A percentile compares a stretch with the other conserved stretches of the same genome.
These are phyloP conservation scores for Aleiodes alternator DNA, from an alignment of 2,888 invertebrate species.

Conservation along the genomic window DNA sequence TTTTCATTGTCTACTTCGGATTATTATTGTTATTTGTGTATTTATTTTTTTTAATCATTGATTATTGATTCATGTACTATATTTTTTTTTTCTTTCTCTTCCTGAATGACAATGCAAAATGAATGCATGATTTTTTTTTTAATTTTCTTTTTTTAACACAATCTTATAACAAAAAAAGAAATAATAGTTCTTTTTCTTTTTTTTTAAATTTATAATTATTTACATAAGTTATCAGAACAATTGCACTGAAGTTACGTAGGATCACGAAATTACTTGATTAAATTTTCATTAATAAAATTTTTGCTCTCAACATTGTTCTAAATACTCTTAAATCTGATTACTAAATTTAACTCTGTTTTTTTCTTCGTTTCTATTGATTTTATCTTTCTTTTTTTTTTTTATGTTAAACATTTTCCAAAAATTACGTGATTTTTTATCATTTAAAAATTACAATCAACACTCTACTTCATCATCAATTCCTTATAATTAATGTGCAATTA, in stretches of 20 bases:
- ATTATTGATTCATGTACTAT: constrained; percentile 50
- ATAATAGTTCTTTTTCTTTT: neutral
- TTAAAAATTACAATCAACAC: constrained; percentile 38
- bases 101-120: too few species aligned
- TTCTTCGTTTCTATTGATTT: constrained; percentile 45
- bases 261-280: constrained; percentile 11
- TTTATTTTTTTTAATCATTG: constrained; percentile 6
- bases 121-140: neutral
- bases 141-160: neutral
- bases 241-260: constrained; percentile 22
- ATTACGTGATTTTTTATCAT: constrained; percentile 22
- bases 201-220: constrained; percentile 13
- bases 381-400: constrained; percentile 32
- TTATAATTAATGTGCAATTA: constrained; percentile 31
- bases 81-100: too few species aligned
- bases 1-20: constrained; percentile 26
- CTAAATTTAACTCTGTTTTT: constrained; percentile 28
- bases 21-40: neutral
- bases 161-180: neutral
- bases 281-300: too few species aligned
- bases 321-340: neutral
- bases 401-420: constrained; percentile 39
- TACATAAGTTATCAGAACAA: constrained; percentile 28
- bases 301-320: neutral
- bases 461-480: constrained; percentile 9